Conservation (phyloP, 2,113 vertebrate genomes). For the Rhea americana region DNA sequence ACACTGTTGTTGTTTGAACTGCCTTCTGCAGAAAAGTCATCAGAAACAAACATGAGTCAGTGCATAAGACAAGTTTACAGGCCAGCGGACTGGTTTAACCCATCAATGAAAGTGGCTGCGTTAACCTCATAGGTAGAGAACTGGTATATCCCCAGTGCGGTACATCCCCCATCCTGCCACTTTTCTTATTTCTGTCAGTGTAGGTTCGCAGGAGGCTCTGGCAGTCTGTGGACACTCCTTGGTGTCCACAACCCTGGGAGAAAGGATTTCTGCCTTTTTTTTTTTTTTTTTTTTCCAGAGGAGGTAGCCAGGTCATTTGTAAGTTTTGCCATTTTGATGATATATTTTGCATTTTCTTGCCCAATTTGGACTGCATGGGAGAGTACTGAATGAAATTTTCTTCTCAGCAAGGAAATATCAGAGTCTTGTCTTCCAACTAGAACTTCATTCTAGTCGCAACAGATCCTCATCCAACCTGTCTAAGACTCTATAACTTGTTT, state of each 20-base stretch:
- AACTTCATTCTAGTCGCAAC: not conserved
- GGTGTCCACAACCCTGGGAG: not conserved
- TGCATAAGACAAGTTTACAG: not conserved
- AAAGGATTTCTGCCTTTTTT: not conserved
- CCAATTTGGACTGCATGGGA: not conserved
- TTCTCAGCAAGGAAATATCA: accelerated
- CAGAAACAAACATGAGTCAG: not conserved
- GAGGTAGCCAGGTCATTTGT: not conserved
- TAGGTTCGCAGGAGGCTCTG: not conserved
- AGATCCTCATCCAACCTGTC: not conserved
- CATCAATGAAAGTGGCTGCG: not conserved
- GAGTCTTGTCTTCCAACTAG: not conserved
- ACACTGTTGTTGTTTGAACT: not conserved
- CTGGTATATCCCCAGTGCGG: too few species aligned
- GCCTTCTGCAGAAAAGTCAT: not conserved
- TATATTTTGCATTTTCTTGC: not conserved
- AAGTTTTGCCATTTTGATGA: not conserved
- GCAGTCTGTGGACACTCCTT: not conserved
- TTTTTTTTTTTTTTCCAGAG: not conserved
- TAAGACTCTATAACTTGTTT: accelerated
- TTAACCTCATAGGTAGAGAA: not conserved
- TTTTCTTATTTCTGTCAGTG: not conserved
- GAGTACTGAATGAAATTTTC: not conserved
- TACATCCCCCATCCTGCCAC: not conserved
- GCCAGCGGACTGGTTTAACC: not conserved